Conservation (phyloP, 2,113 vertebrate genomes). For the Mirounga angustirostris region DNA sequence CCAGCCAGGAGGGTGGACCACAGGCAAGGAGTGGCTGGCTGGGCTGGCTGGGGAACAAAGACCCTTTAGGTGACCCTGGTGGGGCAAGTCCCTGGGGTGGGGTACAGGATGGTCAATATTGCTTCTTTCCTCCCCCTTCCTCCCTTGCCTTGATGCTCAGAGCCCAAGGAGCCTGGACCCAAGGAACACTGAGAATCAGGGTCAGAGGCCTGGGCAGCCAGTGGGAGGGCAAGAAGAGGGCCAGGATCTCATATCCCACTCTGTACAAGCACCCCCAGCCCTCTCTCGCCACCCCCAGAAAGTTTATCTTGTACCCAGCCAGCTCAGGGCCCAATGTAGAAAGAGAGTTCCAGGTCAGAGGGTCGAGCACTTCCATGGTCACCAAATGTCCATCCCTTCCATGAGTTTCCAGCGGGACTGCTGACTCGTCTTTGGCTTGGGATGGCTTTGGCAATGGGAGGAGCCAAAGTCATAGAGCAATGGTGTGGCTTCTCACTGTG, state of each 20-base stretch:
- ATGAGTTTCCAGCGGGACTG: neutral
- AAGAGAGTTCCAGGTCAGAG: neutral
- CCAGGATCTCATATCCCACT: neutral
- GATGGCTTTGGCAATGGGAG: neutral
- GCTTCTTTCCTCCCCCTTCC: neutral
- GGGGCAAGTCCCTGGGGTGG: neutral
- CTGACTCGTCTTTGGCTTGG: constrained; percentile 71
- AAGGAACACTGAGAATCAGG: neutral
- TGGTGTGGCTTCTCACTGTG: neutral
- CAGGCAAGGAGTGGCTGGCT: neutral
- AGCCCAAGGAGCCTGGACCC: neutral
- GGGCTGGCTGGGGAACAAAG: neutral
- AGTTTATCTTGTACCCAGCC: neutral
- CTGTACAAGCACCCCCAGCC: neutral
- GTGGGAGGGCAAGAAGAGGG: neutral
- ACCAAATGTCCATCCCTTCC: neutral
- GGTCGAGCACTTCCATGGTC: neutral
- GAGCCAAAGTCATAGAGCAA: neutral
- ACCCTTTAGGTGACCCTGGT: neutral
- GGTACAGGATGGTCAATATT: fast-evolving
- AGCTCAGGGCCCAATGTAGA: neutral
- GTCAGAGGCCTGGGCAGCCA: neutral
- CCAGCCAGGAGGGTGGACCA: neutral
- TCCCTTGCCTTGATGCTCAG: neutral
- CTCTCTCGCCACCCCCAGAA: neutral